These are phyloP conservation scores for Steatocranus sp. DNA, from an alignment of 2,797 vertebrate species.

Conservation along the genomic window DNA sequence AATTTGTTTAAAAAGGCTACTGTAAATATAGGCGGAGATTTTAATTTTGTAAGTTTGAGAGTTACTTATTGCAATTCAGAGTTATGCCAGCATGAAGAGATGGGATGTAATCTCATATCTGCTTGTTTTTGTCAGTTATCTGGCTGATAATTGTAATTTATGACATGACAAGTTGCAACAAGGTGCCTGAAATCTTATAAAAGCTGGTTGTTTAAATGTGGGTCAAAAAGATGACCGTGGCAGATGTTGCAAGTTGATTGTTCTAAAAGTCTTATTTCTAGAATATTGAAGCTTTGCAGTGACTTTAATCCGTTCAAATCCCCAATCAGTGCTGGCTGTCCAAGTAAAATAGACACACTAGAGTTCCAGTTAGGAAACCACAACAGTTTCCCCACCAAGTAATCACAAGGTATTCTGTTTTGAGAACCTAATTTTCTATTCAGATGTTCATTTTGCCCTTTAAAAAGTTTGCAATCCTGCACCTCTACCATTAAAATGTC, in stretches of 20 bases:
- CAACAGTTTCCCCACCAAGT: background rate
- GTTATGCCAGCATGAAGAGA: background rate
- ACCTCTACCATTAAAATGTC: background rate
- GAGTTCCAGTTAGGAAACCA: background rate
- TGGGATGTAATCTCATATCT: background rate
- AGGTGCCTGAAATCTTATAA: background rate
- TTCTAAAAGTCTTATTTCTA: background rate
- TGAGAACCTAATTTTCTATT: background rate
- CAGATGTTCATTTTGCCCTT: background rate
- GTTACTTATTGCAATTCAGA: background rate
- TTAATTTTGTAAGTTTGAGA: background rate
- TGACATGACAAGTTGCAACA: background rate
- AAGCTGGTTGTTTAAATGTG: background rate
- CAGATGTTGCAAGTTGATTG: background rate
- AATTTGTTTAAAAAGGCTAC: background rate
- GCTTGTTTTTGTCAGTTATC: background rate
- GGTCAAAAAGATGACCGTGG: background rate
- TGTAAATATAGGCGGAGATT: background rate
- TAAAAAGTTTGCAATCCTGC: background rate
- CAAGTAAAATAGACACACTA: background rate
- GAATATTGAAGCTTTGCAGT: background rate
- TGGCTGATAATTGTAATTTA: background rate
- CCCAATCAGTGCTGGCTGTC: background rate
- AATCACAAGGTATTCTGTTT: background rate
- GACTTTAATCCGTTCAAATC: background rate